Percentiles rank a stretch among this genome's conserved stretches.
Conservation (phyloP, 2,888 invertebrate species). For the Perizoma affinitatum region DNA sequence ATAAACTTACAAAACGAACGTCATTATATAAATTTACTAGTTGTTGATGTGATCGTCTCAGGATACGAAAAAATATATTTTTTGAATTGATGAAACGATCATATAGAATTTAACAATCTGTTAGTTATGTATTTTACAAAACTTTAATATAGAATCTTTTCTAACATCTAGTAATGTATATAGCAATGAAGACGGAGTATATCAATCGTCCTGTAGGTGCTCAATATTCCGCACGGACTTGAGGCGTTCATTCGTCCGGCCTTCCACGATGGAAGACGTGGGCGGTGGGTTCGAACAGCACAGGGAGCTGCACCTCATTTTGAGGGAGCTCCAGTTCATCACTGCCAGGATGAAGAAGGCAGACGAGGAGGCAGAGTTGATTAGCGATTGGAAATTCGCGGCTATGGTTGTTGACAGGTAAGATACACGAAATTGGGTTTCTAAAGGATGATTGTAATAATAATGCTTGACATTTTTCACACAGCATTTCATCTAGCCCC, state of each 20-base stretch:
- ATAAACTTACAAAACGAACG: too few relatives aligned
- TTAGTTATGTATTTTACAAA: too few relatives aligned
- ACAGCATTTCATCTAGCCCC: too few relatives aligned
- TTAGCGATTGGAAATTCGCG: conserved; percentile 99
- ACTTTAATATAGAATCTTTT: not conserved
- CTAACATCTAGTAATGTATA: conserved; percentile 1
- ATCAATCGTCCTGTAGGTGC: conserved; percentile 56
- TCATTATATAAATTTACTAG: too few relatives aligned
- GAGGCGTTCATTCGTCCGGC: conserved; percentile 87
- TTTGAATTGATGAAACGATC: too few relatives aligned
- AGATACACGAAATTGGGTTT: conserved; percentile 22
- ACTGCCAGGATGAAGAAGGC: conserved; percentile 97
- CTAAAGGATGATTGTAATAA: too few relatives aligned
- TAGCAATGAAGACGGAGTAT: conserved; percentile 31
- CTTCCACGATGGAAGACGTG: conserved; percentile 91
- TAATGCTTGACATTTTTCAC: too few relatives aligned
- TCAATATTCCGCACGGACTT: conserved; percentile 82
- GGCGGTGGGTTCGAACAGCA: conserved; percentile 87
- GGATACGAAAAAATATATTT: too few relatives aligned
- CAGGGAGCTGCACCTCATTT: conserved; percentile 94
- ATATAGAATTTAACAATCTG: too few relatives aligned
- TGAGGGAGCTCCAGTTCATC: conserved; percentile 97
- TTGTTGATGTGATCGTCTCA: too few relatives aligned
- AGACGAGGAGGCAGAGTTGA: conserved; percentile 96
- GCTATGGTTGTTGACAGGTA: conserved; percentile 98